phyloP scores from a whole-genome alignment of 2,113 vertebrate genomes.

The Syngnathus typhle region DNA sequence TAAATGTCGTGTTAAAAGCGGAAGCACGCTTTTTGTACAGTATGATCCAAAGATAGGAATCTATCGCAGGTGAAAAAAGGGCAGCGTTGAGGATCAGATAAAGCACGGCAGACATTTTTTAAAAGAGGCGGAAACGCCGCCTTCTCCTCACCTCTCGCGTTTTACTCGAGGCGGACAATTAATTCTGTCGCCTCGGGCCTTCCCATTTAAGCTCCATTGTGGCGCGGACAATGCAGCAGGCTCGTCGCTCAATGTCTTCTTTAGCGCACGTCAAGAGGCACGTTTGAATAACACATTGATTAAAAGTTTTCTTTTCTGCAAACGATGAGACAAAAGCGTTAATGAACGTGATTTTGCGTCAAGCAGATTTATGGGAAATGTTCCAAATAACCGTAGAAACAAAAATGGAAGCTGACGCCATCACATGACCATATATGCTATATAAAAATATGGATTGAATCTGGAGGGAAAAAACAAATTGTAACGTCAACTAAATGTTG shows the following conservation, averaged over 20 bases:
- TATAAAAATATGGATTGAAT: background rate
- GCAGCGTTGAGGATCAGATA: constrained; percentile 47
- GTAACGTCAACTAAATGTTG: background rate
- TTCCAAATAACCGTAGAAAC: background rate
- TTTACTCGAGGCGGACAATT: constrained; percentile 34
- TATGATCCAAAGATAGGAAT: constrained; percentile 39
- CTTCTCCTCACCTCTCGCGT: constrained; percentile 32
- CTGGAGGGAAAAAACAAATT: too few species aligned
- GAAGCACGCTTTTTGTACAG: constrained; percentile 22
- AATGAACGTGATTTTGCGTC: background rate
- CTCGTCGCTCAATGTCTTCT: constrained; percentile 43
- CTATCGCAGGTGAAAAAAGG: constrained; percentile 6
- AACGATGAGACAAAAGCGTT: background rate
- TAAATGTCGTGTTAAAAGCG: constrained; percentile 34
- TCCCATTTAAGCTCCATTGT: constrained; percentile 64
- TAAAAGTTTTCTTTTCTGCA: constrained; percentile 31
- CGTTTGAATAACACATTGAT: constrained; percentile 62
- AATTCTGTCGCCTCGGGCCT: constrained; percentile 35
- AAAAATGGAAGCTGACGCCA: background rate
- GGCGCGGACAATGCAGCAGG: constrained; percentile 54
- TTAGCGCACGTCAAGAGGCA: constrained; percentile 44
- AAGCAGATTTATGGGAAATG: background rate
- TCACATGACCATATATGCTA: background rate
- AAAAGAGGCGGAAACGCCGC: constrained; percentile 10
- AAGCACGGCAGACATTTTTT: constrained; percentile 6